Evolutionary conservation across 2,113 vertebrate genomes (phyloP).

Genomic region (Bubo blakistoni): DNA sequence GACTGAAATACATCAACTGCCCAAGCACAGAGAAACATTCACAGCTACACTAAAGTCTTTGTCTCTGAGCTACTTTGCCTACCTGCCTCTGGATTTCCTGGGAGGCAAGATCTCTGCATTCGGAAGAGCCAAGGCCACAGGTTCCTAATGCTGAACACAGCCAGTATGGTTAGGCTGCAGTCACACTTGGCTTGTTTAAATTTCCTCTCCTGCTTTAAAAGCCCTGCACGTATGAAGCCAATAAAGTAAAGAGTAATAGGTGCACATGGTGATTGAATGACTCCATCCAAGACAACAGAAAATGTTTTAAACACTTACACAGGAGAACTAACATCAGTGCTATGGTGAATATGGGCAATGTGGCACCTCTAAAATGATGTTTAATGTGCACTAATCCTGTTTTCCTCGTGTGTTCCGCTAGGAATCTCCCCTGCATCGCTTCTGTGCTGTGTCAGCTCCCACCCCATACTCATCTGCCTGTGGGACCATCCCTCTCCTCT

Average conservation of each 20-base stretch:
- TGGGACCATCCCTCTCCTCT: background rate
- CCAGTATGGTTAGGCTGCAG: background rate
- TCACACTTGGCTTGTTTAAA: background rate
- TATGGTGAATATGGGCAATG: rapidly evolving
- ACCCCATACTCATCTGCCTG: rapidly evolving
- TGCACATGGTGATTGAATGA: background rate
- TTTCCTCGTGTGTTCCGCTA: background rate
- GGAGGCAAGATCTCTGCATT: background rate
- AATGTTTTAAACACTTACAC: rapidly evolving
- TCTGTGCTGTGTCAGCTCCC: background rate
- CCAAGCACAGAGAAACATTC: background rate
- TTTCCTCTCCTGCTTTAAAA: background rate
- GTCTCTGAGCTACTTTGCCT: background rate
- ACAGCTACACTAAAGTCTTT: background rate
- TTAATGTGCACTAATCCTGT: rapidly evolving
- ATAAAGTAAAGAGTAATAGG: background rate
- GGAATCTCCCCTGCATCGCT: background rate
- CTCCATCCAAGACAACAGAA: background rate
- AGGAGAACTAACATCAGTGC: background rate
- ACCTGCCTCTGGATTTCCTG: background rate
- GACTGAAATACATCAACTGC: background rate
- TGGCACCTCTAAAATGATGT: background rate
- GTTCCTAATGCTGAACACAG: rapidly evolving
- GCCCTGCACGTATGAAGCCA: rapidly evolving
- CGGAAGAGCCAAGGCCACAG: background rate